phyloP scores from a whole-genome alignment of 2,797 vertebrate species.

The Enteromius radiatus region DNA sequence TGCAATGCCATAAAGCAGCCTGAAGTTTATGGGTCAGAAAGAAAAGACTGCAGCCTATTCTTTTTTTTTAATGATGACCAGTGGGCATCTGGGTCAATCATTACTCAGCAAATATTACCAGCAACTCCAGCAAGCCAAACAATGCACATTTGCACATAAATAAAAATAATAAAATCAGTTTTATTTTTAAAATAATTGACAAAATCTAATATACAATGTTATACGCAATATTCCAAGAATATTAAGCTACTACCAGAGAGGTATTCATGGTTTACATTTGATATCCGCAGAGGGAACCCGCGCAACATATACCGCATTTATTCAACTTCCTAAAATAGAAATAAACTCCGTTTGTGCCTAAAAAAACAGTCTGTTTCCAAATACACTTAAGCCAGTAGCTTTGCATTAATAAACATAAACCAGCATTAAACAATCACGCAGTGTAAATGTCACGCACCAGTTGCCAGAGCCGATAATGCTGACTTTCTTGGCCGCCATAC shows the following conservation, averaged over 20 bases:
- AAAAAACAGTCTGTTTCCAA: neutral
- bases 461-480: conserved; percentile 96
- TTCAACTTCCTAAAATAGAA: conserved; percentile 1
- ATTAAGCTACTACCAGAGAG: neutral
- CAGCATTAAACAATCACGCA: neutral
- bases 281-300: neutral
- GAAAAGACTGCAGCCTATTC: neutral
- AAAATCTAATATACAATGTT: neutral
- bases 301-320: neutral
- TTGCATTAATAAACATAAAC: neutral
- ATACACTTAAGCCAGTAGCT: neutral
- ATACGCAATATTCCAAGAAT: neutral
- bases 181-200: neutral
- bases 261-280: conserved; percentile 3
- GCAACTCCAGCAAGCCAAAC: neutral
- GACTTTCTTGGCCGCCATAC: conserved; percentile 82
- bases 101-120: conserved; percentile 26
- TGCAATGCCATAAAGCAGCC: neutral
- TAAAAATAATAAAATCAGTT: neutral
- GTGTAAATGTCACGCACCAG: conserved; percentile 82
- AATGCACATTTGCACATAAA: neutral
- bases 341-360: neutral
- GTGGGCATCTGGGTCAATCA: conserved; percentile 11
- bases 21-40: conserved; percentile 18
- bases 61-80: neutral